Percentiles rank a stretch among this genome's conserved stretches.
phyloP scores from a whole-genome alignment of 2,113 vertebrate genomes.

The Excalfactoria chinensis region DNA sequence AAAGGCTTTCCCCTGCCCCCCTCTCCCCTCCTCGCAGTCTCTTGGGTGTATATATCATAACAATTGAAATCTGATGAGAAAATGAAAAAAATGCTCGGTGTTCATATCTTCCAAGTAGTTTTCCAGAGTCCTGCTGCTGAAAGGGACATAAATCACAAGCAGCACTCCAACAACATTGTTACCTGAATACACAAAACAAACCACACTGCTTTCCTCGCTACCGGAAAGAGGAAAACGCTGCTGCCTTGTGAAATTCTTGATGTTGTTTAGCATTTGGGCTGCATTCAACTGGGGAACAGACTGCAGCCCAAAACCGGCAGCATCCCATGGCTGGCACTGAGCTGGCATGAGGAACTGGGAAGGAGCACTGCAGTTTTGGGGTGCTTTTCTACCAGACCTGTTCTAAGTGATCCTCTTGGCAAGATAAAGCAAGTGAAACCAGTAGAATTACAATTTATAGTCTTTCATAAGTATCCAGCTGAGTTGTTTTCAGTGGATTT shows the following conservation, averaged over 20 bases:
- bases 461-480: background rate
- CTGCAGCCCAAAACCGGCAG: background rate
- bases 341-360: background rate
- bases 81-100: conserved; percentile 70
- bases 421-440: background rate
- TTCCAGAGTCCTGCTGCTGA: conserved; percentile 73
- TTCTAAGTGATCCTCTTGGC: background rate
- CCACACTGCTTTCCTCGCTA: background rate
- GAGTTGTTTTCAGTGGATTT: background rate
- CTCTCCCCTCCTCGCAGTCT: background rate
- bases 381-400: background rate
- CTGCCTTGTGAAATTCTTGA: background rate
- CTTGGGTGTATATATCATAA: conserved; percentile 71
- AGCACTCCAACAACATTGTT: conserved; percentile 2
- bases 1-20: conserved; percentile 51
- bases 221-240: conserved; percentile 15
- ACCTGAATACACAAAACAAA: conserved; percentile 34
- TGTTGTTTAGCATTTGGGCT: background rate
- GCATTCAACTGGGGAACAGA: background rate
- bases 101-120: conserved; percentile 70
- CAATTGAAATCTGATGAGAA: conserved; percentile 77
- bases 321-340: background rate
- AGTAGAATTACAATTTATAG: background rate
- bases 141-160: conserved; percentile 59
- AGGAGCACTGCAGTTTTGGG: background rate